Evolutionary conservation across 2,888 invertebrate genomes (phyloP).

Genomic region (Muschampia plurimacula): DNA sequence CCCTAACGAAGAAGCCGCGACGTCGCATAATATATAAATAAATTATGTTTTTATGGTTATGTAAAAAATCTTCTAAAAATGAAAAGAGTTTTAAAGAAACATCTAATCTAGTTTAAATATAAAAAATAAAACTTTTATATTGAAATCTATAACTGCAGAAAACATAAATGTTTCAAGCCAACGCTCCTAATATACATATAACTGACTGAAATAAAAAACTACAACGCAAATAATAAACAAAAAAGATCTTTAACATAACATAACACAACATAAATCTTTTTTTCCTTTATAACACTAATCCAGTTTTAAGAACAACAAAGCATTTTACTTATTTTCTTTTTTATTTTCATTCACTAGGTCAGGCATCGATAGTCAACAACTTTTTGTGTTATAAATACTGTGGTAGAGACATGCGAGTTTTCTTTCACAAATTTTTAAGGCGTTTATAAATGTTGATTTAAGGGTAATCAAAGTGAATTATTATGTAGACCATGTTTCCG

Average conservation of each 20-base stretch:
- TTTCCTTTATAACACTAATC: not conserved
- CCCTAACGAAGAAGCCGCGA: too few species aligned
- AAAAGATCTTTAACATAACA: not conserved
- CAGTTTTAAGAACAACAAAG: not conserved
- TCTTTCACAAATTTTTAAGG: not conserved
- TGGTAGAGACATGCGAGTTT: not conserved
- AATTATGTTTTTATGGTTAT: too few species aligned
- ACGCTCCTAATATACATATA: too few species aligned
- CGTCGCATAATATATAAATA: too few species aligned
- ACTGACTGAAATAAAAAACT: not conserved
- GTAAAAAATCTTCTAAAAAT: too few species aligned
- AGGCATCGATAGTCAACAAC: not conserved
- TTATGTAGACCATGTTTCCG: slow-evolving; percentile 13
- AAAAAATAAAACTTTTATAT: too few species aligned
- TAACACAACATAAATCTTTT: not conserved
- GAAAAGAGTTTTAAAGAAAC: too few species aligned
- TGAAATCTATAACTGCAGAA: too few species aligned
- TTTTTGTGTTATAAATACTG: not conserved
- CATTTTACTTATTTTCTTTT: not conserved
- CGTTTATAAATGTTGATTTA: not conserved
- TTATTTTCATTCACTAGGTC: not conserved
- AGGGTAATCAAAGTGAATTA: slow-evolving; percentile 23
- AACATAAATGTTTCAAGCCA: too few species aligned
- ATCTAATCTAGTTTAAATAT: too few species aligned
- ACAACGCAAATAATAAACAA: not conserved